Evolutionary conservation across 2,113 vertebrate genomes (phyloP), one percentile per base, ranked within the genome.

Genomic region (Atherinomorus stipes): DNA sequence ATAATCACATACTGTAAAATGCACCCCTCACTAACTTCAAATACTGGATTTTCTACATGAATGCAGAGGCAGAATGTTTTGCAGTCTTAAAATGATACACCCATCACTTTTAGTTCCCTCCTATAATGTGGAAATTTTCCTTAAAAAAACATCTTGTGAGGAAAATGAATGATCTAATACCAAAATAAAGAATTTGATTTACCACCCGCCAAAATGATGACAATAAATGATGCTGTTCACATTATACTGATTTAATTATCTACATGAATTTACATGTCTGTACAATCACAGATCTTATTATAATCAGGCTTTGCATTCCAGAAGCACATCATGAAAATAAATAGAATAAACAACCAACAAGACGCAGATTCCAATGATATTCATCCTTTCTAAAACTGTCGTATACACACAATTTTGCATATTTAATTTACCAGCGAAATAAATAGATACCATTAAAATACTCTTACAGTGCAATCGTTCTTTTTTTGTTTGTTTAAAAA

Each of bases 201-300:
- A 40, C 34, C 21, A 1, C 21, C 4, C 16, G 34, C 71, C 85
- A 57, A 57, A 86, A 83, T n/a, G 0, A 74, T 61, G 49, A 49
- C 54, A 68, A 72, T 26, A 25, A 76, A 54, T 65, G 47, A 19
- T 42, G 2, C 61, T 37, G 58, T 78, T 83, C 63, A 78, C 83
- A 83, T 84, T 74, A 78, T 79, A 73, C 75, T 86, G 22, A 81
- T 94, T 93, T 92, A 91, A 91, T 93, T 94, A 90, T 94, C 75
- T 94, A 93, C 93, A 94, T 73, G 76, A 85, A 89, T 93, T 91
- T 93, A 92, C 92, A 94, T 72, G 71, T 91, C 85, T 94, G 68
- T 93, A 93, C 91, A 94, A 61, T 80, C 73, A 69, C 71, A 83
- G 87, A 83, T 88, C 81, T 89, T 85, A 91, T 85, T 88, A 34